A percentile compares a stretch with the other conserved stretches of the same genome.
These are phyloP conservation scores for Frankliniella intonsa DNA, from an alignment of 2,888 invertebrate species.

Conservation along the genomic window DNA sequence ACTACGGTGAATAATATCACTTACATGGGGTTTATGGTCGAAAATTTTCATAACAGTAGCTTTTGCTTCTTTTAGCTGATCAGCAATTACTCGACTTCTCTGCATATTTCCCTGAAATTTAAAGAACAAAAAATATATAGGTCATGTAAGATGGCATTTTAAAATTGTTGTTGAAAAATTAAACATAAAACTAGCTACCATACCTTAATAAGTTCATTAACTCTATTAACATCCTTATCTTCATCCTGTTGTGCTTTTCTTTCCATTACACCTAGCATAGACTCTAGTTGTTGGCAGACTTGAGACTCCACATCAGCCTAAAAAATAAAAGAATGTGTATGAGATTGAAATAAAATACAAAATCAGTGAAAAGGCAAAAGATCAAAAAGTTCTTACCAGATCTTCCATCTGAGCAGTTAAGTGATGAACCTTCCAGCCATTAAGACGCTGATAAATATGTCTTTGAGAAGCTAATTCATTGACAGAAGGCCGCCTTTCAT, in stretches of 20 bases:
- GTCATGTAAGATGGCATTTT: background rate
- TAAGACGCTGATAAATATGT: slow-evolving; percentile 78
- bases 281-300: slow-evolving; percentile 51
- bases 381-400: slow-evolving; percentile 61
- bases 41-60: slow-evolving; percentile 83
- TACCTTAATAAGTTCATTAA: slow-evolving; percentile 63
- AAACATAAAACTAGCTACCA: slow-evolving; percentile 35
- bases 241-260: slow-evolving; percentile 47
- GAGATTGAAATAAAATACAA: background rate
- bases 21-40: slow-evolving; percentile 83
- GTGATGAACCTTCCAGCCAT: slow-evolving; percentile 93
- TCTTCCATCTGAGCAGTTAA: slow-evolving; percentile 90
- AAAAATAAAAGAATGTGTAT: slow-evolving; percentile 35
- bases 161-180: slow-evolving; percentile 27
- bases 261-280: slow-evolving; percentile 49
- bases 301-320: slow-evolving; percentile 56
- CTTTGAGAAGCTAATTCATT: slow-evolving; percentile 86
- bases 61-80: slow-evolving; percentile 85
- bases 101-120: slow-evolving; percentile 81
- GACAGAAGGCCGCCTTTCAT: slow-evolving; percentile 79
- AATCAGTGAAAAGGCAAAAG: slow-evolving; percentile 28
- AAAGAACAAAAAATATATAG: slow-evolving; percentile 22
- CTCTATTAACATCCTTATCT: slow-evolving; percentile 50
- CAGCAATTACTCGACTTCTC: slow-evolving; percentile 85
- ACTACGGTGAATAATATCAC: slow-evolving; percentile 84